Conservation (phyloP, 1,140 invertebrate genomes). For the Apis dorsata region DNA sequence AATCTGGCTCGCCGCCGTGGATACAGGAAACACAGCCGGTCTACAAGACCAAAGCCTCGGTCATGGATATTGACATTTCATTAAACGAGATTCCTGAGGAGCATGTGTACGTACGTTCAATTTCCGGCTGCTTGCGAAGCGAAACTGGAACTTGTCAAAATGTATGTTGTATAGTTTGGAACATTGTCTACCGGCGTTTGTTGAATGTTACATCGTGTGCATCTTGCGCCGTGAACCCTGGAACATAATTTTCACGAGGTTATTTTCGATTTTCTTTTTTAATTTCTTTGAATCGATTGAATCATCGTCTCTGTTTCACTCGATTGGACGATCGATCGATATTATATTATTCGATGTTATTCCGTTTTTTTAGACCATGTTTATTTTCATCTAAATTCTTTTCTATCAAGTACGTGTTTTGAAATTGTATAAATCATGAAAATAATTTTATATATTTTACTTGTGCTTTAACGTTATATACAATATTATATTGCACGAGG, state of each 20-base stretch:
- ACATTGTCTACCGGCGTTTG: constrained; percentile 43
- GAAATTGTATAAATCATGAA: too few species aligned
- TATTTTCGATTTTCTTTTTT: constrained; percentile 29
- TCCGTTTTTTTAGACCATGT: background rate
- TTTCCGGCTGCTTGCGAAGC: constrained; percentile 53
- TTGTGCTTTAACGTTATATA: too few species aligned
- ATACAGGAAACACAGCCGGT: constrained; percentile 47
- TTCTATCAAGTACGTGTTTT: background rate
- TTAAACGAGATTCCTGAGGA: constrained; percentile 61
- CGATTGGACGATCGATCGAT: background rate
- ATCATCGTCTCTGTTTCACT: constrained; percentile 2
- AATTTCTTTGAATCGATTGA: background rate
- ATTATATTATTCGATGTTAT: background rate
- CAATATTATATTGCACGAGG: too few species aligned
- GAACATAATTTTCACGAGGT: constrained; percentile 31
- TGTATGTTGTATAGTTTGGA: constrained; percentile 51
- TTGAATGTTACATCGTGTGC: constrained; percentile 37
- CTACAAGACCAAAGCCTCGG: constrained; percentile 60
- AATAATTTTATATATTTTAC: too few species aligned
- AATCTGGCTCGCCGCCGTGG: constrained; percentile 23
- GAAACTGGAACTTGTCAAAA: constrained; percentile 58
- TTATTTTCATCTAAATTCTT: too few species aligned
- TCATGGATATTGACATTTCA: constrained; percentile 63
- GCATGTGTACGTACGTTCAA: constrained; percentile 59
- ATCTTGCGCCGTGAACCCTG: constrained; percentile 34